phyloP scores from a whole-genome alignment of 2,797 vertebrate genomes.

The Myiotriccus ornatus region DNA sequence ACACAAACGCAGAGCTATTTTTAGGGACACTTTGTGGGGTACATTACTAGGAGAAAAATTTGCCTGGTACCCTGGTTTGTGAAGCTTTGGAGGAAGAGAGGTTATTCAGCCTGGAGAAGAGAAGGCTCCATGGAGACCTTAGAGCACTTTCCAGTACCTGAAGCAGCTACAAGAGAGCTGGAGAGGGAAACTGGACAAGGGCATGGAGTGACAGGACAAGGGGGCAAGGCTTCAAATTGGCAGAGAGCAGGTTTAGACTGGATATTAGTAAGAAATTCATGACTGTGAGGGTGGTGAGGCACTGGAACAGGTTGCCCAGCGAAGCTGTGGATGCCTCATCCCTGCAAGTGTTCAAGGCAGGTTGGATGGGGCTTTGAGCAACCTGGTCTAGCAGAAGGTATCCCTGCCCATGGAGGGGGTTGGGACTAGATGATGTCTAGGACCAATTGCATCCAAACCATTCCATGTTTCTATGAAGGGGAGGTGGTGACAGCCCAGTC shows the following conservation, averaged over 20 bases:
- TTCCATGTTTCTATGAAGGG: not conserved
- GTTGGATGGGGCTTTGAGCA: not conserved
- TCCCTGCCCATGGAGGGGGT: not conserved
- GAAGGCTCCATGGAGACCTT: not conserved
- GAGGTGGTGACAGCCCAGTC: accelerated
- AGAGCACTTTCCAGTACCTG: not conserved
- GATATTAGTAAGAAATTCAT: not conserved
- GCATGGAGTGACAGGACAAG: not conserved
- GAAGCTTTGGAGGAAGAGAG: not conserved
- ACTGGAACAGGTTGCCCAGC: not conserved
- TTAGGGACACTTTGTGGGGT: accelerated
- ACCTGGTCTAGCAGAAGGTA: not conserved
- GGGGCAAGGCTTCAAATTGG: not conserved
- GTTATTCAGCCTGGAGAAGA: not conserved
- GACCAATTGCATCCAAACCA: not conserved
- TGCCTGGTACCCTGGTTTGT: not conserved
- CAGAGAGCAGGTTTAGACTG: not conserved
- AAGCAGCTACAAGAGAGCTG: not conserved
- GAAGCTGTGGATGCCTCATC: not conserved
- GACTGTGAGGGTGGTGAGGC: not conserved
- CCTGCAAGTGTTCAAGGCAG: not conserved
- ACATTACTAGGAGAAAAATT: not conserved
- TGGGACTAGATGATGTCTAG: not conserved
- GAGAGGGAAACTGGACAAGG: not conserved
- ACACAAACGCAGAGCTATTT: not conserved